Conservation (phyloP, 2,888 invertebrate genomes). For the Melanostoma mellinum region DNA sequence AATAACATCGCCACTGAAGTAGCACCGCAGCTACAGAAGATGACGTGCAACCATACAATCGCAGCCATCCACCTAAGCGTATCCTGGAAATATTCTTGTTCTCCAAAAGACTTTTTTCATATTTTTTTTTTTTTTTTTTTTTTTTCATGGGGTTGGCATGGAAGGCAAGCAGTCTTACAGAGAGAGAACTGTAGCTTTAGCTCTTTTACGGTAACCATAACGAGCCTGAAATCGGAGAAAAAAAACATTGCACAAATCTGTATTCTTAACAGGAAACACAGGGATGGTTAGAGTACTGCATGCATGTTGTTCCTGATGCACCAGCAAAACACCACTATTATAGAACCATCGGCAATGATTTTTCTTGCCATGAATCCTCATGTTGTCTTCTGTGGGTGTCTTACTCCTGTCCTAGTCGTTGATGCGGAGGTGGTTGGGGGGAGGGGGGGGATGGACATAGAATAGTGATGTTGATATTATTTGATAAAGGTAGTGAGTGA, state of each 20-base stretch:
- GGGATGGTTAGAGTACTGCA: conserved; percentile 19
- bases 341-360: conserved; percentile 23
- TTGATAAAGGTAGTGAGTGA: conserved; percentile 44
- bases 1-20: conserved; percentile 75
- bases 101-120: conserved; percentile 14
- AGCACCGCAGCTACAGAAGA: conserved; percentile 16
- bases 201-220: conserved; percentile 24
- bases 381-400: conserved; percentile 14
- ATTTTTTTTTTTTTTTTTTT: conserved; percentile 37
- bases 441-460: neutral
- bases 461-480: conserved; percentile 28
- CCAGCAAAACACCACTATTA: neutral
- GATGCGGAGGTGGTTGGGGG: conserved; percentile 4
- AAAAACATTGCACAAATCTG: conserved; percentile 49
- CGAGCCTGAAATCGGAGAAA: conserved; percentile 28
- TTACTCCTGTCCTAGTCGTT: conserved; percentile 14
- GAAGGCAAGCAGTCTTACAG: conserved; percentile 12
- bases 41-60: conserved; percentile 46
- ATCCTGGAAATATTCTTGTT: conserved; percentile 21
- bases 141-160: conserved; percentile 41
- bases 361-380: conserved; percentile 45
- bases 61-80: conserved; percentile 33
- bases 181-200: neutral
- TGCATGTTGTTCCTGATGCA: conserved; percentile 43
- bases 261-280: conserved; percentile 45